phyloP scores from a whole-genome alignment of 2,797 vertebrate genomes.

The Dendrocincla fuliginosa region DNA sequence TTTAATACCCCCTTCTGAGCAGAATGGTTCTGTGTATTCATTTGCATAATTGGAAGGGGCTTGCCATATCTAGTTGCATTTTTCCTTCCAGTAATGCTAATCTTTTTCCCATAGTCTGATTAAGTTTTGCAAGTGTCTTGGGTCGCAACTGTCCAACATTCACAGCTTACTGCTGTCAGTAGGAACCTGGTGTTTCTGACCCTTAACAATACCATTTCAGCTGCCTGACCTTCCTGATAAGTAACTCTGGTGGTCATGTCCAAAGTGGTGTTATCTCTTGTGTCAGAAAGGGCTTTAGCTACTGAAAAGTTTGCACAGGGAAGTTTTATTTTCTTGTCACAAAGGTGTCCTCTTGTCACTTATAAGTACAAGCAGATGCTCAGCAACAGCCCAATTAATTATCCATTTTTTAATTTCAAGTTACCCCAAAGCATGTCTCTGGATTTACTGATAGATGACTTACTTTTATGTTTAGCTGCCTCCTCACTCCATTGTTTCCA shows the following conservation, averaged over 20 bases:
- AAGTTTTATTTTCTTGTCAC: neutral
- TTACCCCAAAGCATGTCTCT: slow-evolving; percentile 48
- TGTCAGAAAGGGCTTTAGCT: neutral
- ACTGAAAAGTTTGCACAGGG: neutral
- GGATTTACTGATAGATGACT: slow-evolving; percentile 69
- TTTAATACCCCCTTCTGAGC: slow-evolving; percentile 22
- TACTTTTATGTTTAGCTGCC: slow-evolving; percentile 72
- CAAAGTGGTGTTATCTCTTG: neutral
- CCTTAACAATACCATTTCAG: neutral
- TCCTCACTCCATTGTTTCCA: slow-evolving; percentile 75
- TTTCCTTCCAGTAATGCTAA: neutral
- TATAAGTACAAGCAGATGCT: neutral
- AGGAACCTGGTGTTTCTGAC: neutral
- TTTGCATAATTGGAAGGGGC: slow-evolving; percentile 40
- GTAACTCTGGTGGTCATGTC: neutral
- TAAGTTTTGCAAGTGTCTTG: neutral
- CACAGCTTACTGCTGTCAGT: neutral
- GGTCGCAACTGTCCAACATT: neutral
- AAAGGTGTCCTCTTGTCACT: neutral
- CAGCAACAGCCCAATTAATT: slow-evolving; percentile 26
- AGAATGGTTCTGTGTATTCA: neutral
- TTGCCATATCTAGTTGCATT: neutral
- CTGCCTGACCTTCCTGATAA: neutral
- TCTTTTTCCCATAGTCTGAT: neutral
- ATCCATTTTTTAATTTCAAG: slow-evolving; percentile 48